These are phyloP conservation scores for Etia nguti DNA, from an alignment of 2,113 vertebrate genomes.

Conservation along the genomic window DNA sequence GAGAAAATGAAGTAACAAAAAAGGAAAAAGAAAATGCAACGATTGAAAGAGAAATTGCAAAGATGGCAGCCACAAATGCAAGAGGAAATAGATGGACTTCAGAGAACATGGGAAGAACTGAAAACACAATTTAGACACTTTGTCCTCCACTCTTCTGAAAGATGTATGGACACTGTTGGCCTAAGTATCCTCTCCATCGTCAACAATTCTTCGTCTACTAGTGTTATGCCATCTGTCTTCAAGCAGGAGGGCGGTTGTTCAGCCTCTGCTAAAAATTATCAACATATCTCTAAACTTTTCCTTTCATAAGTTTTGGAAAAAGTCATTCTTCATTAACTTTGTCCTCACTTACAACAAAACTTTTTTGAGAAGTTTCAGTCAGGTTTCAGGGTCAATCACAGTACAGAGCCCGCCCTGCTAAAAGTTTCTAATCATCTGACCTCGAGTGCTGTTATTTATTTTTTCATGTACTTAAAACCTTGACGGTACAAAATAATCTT, in stretches of 20 bases:
- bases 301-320: not conserved
- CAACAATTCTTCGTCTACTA: not conserved
- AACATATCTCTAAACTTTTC: not conserved
- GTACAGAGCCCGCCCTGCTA: not conserved
- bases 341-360: not conserved
- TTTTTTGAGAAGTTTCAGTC: not conserved
- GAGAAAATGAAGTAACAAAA: not conserved
- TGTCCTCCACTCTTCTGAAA: too few species aligned
- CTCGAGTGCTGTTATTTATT: not conserved
- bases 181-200: not conserved
- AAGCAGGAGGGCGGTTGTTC: not conserved
- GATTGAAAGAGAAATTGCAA: not conserved
- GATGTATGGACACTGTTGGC: not conserved
- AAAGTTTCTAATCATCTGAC: not conserved
- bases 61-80: not conserved
- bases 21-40: not conserved
- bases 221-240: not conserved
- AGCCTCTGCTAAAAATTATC: not conserved
- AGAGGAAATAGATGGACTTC: not conserved
- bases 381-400: not conserved
- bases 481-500: not conserved
- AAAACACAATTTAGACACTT: too few species aligned
- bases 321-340: not conserved
- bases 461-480: not conserved
- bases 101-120: too few species aligned